A percentile compares a stretch with the other conserved stretches of the same genome.
These are phyloP conservation scores for Gnatocerus cornutus DNA, from an alignment of 2,888 invertebrate genomes.

Conservation along the genomic window DNA sequence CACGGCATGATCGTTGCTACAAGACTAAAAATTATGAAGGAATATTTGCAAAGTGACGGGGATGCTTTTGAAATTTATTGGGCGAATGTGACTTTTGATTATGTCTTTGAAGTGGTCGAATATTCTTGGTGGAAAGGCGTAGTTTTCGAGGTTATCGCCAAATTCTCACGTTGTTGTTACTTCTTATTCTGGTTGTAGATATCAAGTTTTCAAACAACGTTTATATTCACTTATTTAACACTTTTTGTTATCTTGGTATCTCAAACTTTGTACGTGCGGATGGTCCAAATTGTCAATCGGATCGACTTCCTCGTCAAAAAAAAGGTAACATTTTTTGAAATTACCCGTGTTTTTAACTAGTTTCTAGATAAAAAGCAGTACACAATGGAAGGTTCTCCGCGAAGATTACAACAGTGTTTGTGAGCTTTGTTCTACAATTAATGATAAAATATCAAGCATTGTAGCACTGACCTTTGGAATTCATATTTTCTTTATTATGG, in stretches of 20 bases:
- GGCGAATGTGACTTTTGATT: neutral
- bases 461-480: no score
- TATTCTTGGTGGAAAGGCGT: conserved; percentile 11
- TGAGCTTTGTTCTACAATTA: no score
- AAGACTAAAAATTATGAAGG: neutral
- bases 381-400: neutral
- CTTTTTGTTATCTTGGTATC: neutral
- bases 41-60: neutral
- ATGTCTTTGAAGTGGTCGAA: neutral
- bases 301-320: neutral
- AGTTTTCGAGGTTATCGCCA: neutral
- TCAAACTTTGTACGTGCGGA: neutral
- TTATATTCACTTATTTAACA: neutral
- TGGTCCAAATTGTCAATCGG: neutral
- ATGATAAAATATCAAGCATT: no score
- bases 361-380: neutral
- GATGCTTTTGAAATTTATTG: neutral
- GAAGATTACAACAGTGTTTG: no score
- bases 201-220: conserved; percentile 1
- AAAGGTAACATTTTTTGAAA: neutral
- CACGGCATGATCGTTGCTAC: neutral
- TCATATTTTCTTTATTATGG: no score
- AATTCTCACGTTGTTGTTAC: conserved; percentile 19
- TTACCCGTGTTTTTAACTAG: no score
- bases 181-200: conserved; percentile 11